Percentiles rank a stretch among this genome's conserved stretches.
Evolutionary conservation across 2,888 invertebrate genomes (phyloP).

Genomic region (Epinotia ramella): DNA sequence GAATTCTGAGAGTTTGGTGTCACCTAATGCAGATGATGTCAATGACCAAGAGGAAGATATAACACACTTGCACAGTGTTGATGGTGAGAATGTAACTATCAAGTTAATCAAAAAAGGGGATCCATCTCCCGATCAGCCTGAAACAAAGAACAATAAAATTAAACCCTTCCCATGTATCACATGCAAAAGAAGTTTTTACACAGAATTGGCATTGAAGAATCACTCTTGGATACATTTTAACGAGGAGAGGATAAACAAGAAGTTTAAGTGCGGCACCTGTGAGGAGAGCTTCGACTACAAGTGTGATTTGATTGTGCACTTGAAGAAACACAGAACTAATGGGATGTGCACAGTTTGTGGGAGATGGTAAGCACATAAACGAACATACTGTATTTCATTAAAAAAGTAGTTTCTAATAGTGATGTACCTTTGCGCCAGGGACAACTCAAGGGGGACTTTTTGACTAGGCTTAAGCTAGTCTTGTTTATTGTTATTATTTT

Average conservation of each 20-base stretch:
- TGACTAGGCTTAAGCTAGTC: no score
- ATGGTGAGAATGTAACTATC: slow-evolving; percentile 62
- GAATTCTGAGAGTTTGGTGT: slow-evolving; percentile 76
- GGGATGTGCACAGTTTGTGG: slow-evolving; percentile 88
- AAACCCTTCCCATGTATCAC: slow-evolving; percentile 84
- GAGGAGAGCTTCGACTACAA: slow-evolving; percentile 86
- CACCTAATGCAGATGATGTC: slow-evolving; percentile 51
- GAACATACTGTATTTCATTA: not conserved
- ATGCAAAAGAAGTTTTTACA: slow-evolving; percentile 83
- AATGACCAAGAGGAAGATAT: slow-evolving; percentile 57
- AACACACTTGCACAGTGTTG: slow-evolving; percentile 63
- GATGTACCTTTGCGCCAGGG: no score
- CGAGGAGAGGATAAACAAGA: slow-evolving; percentile 61
- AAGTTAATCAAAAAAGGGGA: slow-evolving; percentile 67
- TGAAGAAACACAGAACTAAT: slow-evolving; percentile 87
- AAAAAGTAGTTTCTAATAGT: no score
- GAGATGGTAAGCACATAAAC: slow-evolving; percentile 84
- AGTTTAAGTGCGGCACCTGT: slow-evolving; percentile 85
- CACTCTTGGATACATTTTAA: slow-evolving; percentile 85
- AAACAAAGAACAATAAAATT: slow-evolving; percentile 51
- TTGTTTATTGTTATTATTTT: no score
- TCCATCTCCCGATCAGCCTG: slow-evolving; percentile 37
- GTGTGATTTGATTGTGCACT: slow-evolving; percentile 86
- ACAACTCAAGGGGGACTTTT: no score
- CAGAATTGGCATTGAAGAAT: slow-evolving; percentile 86